Base-by-base conservation (phyloP, 2,888 invertebrate genomes). In the Leptothorax acervorum region DNA sequence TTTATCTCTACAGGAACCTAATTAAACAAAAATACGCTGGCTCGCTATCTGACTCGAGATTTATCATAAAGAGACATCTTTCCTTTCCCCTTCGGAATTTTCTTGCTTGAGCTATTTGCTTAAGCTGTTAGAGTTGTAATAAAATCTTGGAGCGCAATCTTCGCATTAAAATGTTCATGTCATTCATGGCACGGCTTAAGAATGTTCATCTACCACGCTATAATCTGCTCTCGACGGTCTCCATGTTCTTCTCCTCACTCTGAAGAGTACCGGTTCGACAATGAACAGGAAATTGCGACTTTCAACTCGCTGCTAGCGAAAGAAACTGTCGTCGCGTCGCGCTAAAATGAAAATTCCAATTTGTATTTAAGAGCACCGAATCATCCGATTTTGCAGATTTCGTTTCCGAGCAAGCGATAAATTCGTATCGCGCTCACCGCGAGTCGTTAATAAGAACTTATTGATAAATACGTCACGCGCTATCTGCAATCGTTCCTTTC, bases 391-490 rank as follows among this genome's bases (percentile, higher is more conserved):
- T 74, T 60, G 15, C 31, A 48, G 63, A 74, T 78, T 65, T 65
- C 42, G 42, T n/a, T 45, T 23, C 23, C 73, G 68, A 39, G 60
- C 73, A 71, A 87, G 35, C 23, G 62, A 71, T 35, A 42, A 63
- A 48, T 35, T 42, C 6, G 35, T 31, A n/a, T 45, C 42, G 76
- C 65, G 68, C 60, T 45, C 51, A 18, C 23, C 23, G 23, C 23
- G 23, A 48, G 63, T 82, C 87, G 79, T 84, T 84, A 87, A 87
- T 87, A 85, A 76, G 35, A 83, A 63, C 60, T 81, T 81, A 87
- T 87, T 82, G 85, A 87, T 85, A 87, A 87, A 79, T 83, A 82
- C 74, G 84, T 76, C 87, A 71, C 57, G 53, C 55, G 2, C 39
- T 75, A 39, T 51, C 55, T 39, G 31, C 45, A 45, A 70, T n/a